A percentile compares a stretch with the other conserved stretches of the same genome.
phyloP scores from a whole-genome alignment of 2,113 vertebrate genomes.

The Crotalus horridus region DNA sequence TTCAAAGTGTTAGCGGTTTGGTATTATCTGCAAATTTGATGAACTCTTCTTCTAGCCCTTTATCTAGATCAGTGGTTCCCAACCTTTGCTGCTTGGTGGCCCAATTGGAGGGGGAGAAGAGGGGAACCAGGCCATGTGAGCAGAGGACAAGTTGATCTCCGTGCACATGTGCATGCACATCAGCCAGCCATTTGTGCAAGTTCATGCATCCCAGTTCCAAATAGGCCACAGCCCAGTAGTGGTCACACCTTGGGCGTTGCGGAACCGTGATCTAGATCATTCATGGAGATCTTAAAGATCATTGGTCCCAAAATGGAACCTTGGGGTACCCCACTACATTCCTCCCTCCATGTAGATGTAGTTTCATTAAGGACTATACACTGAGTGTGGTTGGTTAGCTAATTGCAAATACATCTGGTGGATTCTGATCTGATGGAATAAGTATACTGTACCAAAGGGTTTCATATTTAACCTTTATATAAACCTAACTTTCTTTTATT shows the following conservation, averaged over 20 bases:
- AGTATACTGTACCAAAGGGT: slow-evolving; percentile 25
- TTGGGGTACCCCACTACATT: not conserved
- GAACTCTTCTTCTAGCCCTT: not conserved
- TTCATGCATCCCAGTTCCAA: not conserved
- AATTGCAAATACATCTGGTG: not conserved
- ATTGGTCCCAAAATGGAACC: not conserved
- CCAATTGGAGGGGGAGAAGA: not conserved
- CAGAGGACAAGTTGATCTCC: too few species aligned
- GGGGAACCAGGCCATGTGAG: not conserved
- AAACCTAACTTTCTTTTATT: not conserved
- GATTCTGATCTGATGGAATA: slow-evolving; percentile 32
- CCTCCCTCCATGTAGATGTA: not conserved
- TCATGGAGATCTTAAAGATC: not conserved
- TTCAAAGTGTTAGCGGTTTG: too few species aligned
- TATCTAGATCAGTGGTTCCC: not conserved
- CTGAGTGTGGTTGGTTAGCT: not conserved
- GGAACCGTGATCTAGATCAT: not conserved
- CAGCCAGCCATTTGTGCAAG: not conserved
- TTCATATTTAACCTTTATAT: slow-evolving; percentile 34
- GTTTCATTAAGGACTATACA: not conserved
- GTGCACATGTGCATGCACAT: not conserved
- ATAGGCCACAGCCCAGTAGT: not conserved
- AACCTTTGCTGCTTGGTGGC: not conserved
- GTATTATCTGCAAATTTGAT: not conserved
- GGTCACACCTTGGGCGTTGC: not conserved